Conservation (phyloP, 2,797 vertebrate genomes). For the Acanthis flammea region DNA sequence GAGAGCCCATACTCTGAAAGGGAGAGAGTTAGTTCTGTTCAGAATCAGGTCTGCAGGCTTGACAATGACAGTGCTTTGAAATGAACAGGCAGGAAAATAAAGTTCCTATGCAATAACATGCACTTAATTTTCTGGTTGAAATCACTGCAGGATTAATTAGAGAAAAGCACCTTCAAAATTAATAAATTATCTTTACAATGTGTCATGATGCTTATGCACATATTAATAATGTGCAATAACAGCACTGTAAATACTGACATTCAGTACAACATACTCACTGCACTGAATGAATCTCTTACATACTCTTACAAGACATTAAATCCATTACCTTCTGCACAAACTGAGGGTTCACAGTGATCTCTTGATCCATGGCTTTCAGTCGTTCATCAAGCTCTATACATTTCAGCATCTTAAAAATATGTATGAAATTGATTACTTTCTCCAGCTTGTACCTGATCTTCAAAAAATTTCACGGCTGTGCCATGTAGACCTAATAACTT, state of each 20-base stretch:
- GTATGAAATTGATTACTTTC: neutral
- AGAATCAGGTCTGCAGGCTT: conserved; percentile 4
- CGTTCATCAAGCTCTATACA: conserved; percentile 99
- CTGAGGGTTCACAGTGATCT: conserved; percentile 99
- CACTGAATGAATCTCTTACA: neutral
- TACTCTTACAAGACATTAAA: neutral
- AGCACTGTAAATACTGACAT: neutral
- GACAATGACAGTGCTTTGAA: neutral
- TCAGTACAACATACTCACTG: neutral
- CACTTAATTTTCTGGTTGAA: neutral
- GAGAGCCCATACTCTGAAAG: conserved; percentile 95
- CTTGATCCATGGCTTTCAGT: conserved; percentile 99
- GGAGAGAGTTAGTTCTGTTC: conserved; percentile 36
- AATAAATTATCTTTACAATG: neutral
- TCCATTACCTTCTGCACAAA: conserved; percentile 96
- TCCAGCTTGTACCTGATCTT: neutral
- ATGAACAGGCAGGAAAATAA: conserved; percentile 13
- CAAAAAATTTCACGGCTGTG: neutral
- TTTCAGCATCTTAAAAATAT: conserved; percentile 90
- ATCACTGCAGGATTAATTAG: neutral
- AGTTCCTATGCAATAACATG: neutral
- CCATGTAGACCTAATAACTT: fast-evolving
- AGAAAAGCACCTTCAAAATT: neutral
- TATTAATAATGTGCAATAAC: neutral
- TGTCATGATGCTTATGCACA: neutral